Evolutionary conservation across 92 coral and sea anemone species (phyloP).

Genomic region (Pocillopora meandrina): DNA sequence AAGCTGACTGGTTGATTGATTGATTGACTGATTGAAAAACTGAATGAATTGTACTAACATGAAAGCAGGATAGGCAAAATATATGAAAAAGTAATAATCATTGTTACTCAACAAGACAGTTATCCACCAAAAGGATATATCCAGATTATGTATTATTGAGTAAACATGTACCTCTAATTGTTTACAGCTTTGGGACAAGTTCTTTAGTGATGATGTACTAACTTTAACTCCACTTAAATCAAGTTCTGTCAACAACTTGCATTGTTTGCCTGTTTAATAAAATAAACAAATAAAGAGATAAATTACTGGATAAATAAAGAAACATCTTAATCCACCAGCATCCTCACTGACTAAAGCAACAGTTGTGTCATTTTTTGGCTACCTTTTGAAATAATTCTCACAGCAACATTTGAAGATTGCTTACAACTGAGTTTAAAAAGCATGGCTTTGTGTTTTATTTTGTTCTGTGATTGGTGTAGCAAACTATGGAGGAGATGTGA

Average conservation of each 20-base stretch:
- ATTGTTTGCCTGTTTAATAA: constrained; percentile 68
- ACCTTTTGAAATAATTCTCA: too few species aligned
- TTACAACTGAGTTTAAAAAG: too few species aligned
- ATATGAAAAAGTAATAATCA: neutral
- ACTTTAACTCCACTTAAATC: constrained; percentile 80
- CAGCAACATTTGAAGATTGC: too few species aligned
- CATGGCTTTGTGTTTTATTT: too few species aligned
- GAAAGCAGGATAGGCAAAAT: neutral
- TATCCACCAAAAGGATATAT: neutral
- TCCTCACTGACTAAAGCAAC: too few species aligned
- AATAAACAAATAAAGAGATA: neutral
- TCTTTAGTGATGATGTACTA: constrained; percentile 77
- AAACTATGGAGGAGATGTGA: too few species aligned
- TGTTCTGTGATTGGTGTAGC: too few species aligned
- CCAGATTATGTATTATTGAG: too few species aligned
- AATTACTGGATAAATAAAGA: neutral
- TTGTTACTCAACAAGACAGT: neutral
- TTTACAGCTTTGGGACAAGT: constrained; percentile 69
- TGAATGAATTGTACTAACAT: neutral
- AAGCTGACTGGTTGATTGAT: neutral
- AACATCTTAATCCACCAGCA: too few species aligned
- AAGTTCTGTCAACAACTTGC: constrained; percentile 68
- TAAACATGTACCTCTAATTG: constrained; percentile 70
- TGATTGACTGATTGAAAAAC: neutral
- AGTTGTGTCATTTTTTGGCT: too few species aligned